Base-by-base conservation (phyloP, 1,140 invertebrate genomes). In the Drosophila equinoxialis region DNA sequence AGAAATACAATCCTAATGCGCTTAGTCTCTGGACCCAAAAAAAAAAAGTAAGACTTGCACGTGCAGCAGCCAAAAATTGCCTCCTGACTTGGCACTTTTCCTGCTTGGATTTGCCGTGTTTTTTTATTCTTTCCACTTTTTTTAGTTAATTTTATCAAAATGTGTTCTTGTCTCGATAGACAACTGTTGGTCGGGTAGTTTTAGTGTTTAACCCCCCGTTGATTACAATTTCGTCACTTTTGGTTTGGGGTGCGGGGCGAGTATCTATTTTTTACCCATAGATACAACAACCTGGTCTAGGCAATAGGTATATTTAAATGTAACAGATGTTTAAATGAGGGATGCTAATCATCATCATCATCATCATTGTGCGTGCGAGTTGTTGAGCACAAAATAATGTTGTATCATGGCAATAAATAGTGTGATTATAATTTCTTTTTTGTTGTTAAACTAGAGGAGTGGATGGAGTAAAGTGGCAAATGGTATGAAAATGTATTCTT, bases 341-440 rank as follows among this genome's bases (percentile, higher is more conserved):
- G 86, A 90, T 90, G 86, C 82, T 90, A 90, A 90, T 90, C 79
- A 90, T 68, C 63, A 51, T 51, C 45, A 48, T 51, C 45, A 51
- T 51, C 45, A 51, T 51, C 8, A 60, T 39, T 60, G 55, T 81
- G 65, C 79, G 71, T 77, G 67, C 68, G 55, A 75, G 81, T 62
- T 62, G 41, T 37, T 37, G 48, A 81, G 68, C 71, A 71, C 42
- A 78, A 90, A 81, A 90, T 90, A 90, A 81, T 86, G 87, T 90
- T 87, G 82, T 90, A 90, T 90, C 79, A 90, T 90, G 80, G 87
- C 87, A 90, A 90, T 90, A 90, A 90, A 90, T 90, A 90, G 87
- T 90, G 87, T 51, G 87, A 90, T 90, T 90, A 90, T 68, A 62
- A 61, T 74, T 71, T 37, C 45, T 72, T 42, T 67, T 63, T 51